phyloP scores from a whole-genome alignment of 2,113 vertebrate species.

The Chelonoidis abingdonii region DNA sequence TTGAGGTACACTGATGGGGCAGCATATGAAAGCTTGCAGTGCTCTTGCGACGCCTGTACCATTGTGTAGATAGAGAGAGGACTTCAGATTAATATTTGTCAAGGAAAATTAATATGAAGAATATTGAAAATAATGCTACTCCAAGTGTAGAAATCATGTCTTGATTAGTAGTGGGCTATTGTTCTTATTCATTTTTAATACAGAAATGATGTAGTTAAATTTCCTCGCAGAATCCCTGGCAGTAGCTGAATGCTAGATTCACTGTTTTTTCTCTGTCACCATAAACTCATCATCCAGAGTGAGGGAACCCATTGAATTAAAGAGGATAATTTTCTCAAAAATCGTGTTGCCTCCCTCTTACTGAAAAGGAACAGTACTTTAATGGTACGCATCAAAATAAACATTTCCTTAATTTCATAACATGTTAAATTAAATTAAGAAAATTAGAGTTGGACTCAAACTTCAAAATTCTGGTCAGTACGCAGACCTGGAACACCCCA shows the following conservation, averaged over 20 bases:
- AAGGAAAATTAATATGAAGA: neutral
- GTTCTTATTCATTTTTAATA: neutral
- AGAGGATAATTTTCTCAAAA: neutral
- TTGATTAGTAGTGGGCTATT: neutral
- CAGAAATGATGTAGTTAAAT: neutral
- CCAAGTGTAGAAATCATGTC: neutral
- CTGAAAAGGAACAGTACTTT: neutral
- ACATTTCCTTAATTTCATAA: neutral
- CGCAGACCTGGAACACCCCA: neutral
- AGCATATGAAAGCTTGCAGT: neutral
- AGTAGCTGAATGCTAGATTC: neutral
- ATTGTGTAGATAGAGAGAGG: neutral
- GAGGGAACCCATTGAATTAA: neutral
- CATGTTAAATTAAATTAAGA: neutral
- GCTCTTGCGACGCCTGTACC: neutral
- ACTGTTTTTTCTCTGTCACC: neutral
- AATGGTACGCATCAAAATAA: neutral
- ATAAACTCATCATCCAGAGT: neutral
- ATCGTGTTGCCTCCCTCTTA: neutral
- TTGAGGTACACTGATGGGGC: neutral
- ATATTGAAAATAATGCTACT: neutral
- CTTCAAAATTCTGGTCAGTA: neutral
- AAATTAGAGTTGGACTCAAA: neutral
- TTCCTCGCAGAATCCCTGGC: neutral
- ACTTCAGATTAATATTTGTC: neutral